phyloP scores from a whole-genome alignment of 2,113 vertebrate genomes.

The Colistium nudipinnis region DNA sequence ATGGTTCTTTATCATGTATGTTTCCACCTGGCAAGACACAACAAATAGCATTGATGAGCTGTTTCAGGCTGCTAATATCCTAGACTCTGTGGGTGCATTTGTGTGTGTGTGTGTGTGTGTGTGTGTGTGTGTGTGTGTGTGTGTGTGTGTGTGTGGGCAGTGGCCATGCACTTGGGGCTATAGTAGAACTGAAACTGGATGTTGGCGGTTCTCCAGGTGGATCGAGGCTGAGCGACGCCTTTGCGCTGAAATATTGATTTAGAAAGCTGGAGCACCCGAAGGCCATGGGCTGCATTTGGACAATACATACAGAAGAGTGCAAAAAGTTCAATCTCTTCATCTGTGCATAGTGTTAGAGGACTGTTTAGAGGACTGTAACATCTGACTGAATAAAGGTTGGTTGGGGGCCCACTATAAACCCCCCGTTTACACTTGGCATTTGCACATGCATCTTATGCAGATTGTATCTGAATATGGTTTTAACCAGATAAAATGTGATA shows the following conservation, averaged over 20 bases:
- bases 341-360: neutral
- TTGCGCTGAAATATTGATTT: constrained; percentile 76
- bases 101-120: constrained; percentile 41
- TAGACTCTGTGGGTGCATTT: too few species aligned
- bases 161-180: constrained; percentile 48
- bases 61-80: constrained; percentile 32
- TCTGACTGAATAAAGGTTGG: constrained; percentile 23
- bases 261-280: constrained; percentile 53
- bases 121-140: constrained; percentile 40
- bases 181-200: constrained; percentile 47
- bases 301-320: constrained; percentile 46
- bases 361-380: constrained; percentile 5
- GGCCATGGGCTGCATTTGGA: constrained; percentile 62
- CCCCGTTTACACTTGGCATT: neutral
- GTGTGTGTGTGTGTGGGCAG: constrained; percentile 68
- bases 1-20: constrained; percentile 21
- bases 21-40: constrained; percentile 62
- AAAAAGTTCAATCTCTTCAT: constrained; percentile 50
- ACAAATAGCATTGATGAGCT: constrained; percentile 20
- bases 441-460: neutral
- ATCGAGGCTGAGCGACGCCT: constrained; percentile 73
- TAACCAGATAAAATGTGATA: neutral
- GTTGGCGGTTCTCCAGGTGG: constrained; percentile 75
- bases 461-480: neutral
- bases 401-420: constrained; percentile 19